These are phyloP conservation scores for Ganaspis sp. DNA, from an alignment of 1,140 invertebrate genomes.

Conservation along the genomic window DNA sequence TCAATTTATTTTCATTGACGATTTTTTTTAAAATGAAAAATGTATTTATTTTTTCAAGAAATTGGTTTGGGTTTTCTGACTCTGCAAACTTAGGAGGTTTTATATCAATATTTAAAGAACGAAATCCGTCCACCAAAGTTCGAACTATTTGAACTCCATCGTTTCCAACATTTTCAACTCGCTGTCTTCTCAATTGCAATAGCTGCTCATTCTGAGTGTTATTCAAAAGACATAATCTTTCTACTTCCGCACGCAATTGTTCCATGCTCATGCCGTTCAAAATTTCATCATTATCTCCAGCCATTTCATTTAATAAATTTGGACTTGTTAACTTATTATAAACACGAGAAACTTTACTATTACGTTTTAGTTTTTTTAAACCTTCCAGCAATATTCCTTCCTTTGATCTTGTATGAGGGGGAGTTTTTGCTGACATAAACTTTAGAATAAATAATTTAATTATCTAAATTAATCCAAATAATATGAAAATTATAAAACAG, in stretches of 20 bases:
- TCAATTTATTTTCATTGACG: neutral
- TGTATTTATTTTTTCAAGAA: neutral
- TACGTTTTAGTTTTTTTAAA: no score
- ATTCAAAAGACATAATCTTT: neutral
- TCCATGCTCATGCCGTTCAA: neutral
- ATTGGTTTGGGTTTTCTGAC: neutral
- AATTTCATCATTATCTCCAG: no score
- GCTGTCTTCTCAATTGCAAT: neutral
- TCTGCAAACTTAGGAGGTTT: neutral
- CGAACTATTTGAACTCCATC: neutral
- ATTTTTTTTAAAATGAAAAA: neutral
- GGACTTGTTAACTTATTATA: no score
- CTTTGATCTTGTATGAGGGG: no score
- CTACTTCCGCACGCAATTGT: neutral
- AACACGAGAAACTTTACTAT: no score
- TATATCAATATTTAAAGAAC: neutral
- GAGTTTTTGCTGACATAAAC: no score
- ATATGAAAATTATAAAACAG: no score
- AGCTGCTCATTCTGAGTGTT: neutral
- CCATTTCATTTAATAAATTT: no score
- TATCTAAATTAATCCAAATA: no score
- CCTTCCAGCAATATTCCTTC: no score
- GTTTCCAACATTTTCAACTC: neutral
- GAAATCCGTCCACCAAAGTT: neutral
- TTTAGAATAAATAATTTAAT: no score